phyloP scores from a whole-genome alignment of 2,888 invertebrate genomes.

The Drosophila sordidula region DNA sequence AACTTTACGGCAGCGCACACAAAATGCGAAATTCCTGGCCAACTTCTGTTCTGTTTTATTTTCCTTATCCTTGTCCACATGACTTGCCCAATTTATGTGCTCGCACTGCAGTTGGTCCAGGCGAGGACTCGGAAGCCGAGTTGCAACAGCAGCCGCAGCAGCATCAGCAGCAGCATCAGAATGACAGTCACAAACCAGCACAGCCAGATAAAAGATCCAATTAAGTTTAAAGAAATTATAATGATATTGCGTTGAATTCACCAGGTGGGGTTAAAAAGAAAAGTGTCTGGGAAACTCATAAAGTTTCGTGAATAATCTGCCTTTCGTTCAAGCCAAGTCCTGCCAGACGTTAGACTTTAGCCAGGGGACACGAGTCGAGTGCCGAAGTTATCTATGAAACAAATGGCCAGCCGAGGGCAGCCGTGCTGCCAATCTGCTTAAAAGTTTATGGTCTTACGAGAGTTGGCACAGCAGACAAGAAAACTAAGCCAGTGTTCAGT shows the following conservation, averaged over 20 bases:
- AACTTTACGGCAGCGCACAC: conserved; percentile 64
- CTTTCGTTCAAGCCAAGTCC: not conserved
- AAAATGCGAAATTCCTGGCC: conserved; percentile 22
- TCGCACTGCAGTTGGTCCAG: conserved; percentile 30
- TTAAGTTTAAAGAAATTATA: conserved; percentile 57
- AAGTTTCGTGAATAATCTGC: not conserved
- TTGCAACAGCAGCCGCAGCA: conserved; percentile 7
- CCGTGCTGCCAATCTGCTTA: not conserved
- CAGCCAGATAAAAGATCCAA: conserved; percentile 66
- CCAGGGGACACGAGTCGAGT: too few species aligned
- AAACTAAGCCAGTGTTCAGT: not conserved
- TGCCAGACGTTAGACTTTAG: too few species aligned
- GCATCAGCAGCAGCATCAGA: conserved; percentile 3
- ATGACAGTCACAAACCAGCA: conserved; percentile 39
- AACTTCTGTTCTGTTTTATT: conserved; percentile 26
- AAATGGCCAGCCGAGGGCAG: not conserved
- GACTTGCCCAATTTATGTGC: conserved; percentile 62
- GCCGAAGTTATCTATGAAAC: not conserved
- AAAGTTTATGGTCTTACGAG: not conserved
- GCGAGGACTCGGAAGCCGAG: conserved; percentile 17
- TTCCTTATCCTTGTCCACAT: conserved; percentile 64
- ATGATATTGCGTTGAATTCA: conserved; percentile 21
- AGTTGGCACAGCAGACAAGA: not conserved
- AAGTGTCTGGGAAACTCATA: not conserved
- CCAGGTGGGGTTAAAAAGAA: conserved; percentile 2